Base-by-base conservation (phyloP, 2,113 vertebrate species). In the Solea solea region DNA sequence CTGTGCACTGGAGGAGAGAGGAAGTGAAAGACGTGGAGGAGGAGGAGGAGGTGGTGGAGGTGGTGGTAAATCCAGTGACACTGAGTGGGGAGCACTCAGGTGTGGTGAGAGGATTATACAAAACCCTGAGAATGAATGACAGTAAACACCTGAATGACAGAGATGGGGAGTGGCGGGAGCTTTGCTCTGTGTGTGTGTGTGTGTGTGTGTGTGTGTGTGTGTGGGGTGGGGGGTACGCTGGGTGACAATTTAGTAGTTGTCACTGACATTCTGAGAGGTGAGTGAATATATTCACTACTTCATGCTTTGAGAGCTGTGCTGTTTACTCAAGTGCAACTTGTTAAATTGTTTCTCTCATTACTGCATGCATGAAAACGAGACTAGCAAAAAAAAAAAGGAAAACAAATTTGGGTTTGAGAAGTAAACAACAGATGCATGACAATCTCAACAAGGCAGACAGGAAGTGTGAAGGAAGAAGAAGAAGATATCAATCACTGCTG, bases 61-160 rank as follows among this genome's bases (percentile, higher is more conserved):
- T 21, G 77, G 44, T 65, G 55, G 81, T 86, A 89, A 91, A 90
- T 88, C 91, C 89, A 91, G 78, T 86, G 89, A 90, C 87, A 92
- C 79, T 82, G 86, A 90, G 89, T 82, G 84, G 76, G 84, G 84
- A 87, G 90, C 88, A 84, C 86, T 92, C 89, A 92, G 91, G 91
- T 92, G 89, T 92, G 92, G 88, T 90, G 89, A 91, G 89, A 88
- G 90, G 90, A 90, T 93, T 92, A 92, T 86, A 90, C 88, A 90
- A 91, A 92, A 90, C 83, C 88, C 87, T 88, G 82, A 92, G 90
- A 84, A 89, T 91, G 88, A 91, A 92, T 92, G 91, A 91, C 89
- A 90, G 90, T 91, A 91, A 90, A 91, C 92, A 92, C 88, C 90
- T 92, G 89, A 92, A 89, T 91, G 92, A 91, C 89, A 91, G 89